Evolutionary conservation across 2,797 vertebrate genomes (phyloP).

Genomic region (Anas flavirostris): DNA sequence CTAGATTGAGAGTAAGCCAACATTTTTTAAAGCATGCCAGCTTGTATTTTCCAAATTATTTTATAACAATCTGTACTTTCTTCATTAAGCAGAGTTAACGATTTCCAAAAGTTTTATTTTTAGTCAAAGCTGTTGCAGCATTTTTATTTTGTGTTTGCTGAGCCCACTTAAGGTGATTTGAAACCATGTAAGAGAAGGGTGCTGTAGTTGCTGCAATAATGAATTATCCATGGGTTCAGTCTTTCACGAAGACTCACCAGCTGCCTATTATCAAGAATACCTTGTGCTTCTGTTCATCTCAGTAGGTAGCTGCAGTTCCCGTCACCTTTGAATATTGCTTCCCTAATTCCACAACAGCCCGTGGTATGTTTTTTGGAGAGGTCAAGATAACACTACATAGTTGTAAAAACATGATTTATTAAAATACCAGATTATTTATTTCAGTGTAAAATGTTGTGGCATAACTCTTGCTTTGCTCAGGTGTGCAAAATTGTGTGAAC

Average conservation of each 20-base stretch:
- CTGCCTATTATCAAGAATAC: background rate
- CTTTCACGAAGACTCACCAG: background rate
- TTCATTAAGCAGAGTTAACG: constrained; percentile 39
- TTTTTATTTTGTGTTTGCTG: background rate
- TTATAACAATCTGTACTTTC: constrained; percentile 37
- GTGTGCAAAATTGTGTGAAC: background rate
- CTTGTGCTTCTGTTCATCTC: background rate
- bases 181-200: background rate
- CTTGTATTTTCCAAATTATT: constrained; percentile 46
- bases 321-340: background rate
- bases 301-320: background rate
- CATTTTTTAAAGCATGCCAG: constrained; percentile 14
- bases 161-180: background rate
- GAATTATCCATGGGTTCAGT: background rate
- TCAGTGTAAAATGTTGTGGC: background rate
- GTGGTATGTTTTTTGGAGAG: background rate
- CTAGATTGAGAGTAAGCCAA: constrained; percentile 9
- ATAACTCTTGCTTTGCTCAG: background rate
- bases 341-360: background rate
- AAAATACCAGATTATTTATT: background rate
- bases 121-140: background rate
- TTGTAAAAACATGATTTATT: background rate
- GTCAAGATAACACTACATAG: background rate
- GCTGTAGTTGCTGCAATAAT: background rate
- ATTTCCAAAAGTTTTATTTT: constrained; percentile 55